These are phyloP conservation scores for Crocodylus rhombifer DNA, from an alignment of 2,797 vertebrate genomes.

Conservation along the genomic window DNA sequence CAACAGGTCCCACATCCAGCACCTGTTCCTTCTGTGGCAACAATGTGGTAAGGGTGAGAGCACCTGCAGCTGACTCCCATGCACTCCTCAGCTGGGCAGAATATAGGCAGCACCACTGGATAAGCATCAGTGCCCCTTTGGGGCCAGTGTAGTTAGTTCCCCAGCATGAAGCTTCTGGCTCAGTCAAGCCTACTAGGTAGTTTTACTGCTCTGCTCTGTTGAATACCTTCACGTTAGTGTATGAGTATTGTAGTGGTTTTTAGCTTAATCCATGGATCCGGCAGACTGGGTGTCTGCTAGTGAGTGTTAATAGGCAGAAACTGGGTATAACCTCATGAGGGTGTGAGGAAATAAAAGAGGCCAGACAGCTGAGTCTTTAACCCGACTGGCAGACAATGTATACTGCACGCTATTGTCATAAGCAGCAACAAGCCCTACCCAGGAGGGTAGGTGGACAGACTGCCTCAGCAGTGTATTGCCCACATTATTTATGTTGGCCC, in stretches of 20 bases:
- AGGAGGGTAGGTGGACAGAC: not conserved
- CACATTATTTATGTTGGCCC: not conserved
- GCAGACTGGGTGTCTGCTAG: not conserved
- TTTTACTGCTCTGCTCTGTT: not conserved
- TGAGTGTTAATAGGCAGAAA: not conserved
- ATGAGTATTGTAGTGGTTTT: not conserved
- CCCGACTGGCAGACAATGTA: too few relatives aligned
- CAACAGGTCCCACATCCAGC: not conserved
- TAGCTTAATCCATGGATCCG: not conserved
- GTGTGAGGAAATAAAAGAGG: not conserved
- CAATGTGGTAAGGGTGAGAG: not conserved
- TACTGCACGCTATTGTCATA: not conserved
- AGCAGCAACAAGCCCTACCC: rapidly evolving
- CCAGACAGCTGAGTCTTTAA: not conserved
- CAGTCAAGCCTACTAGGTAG: not conserved
- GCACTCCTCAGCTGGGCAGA: not conserved
- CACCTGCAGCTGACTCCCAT: not conserved
- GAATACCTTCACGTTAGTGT: not conserved
- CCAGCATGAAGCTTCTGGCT: not conserved
- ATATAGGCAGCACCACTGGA: not conserved
- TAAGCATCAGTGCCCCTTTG: not conserved
- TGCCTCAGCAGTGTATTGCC: not conserved
- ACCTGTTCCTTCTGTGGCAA: not conserved
- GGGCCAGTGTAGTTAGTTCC: not conserved
- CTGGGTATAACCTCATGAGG: not conserved